Evolutionary conservation across 1,140 invertebrate genomes (phyloP).

Genomic region (Apolygus lucorum): DNA sequence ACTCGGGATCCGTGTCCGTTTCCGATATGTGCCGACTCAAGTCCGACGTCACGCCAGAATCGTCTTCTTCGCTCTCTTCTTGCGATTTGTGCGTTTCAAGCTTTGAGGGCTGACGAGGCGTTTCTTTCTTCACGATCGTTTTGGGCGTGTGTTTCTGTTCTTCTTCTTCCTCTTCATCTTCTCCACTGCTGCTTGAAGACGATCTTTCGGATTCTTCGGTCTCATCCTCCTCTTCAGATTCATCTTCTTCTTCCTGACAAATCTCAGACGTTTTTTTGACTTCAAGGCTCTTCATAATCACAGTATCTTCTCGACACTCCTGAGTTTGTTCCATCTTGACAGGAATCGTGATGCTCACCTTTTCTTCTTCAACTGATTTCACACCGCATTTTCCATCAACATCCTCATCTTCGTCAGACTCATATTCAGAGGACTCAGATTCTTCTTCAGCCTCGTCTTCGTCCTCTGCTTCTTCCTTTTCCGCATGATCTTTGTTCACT

Average conservation of each 20-base stretch:
- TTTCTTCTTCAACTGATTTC: not conserved
- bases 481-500: not conserved
- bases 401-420: slow-evolving; percentile 22
- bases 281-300: too few relatives aligned
- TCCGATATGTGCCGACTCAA: slow-evolving; percentile 59
- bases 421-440: not conserved
- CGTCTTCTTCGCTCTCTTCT: slow-evolving; percentile 54
- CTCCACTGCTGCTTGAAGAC: slow-evolving; percentile 26
- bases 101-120: slow-evolving; percentile 16
- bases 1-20: slow-evolving; percentile 54
- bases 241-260: slow-evolving; percentile 8
- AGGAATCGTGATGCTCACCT: not conserved
- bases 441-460: slow-evolving; percentile 27
- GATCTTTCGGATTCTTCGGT: slow-evolving; percentile 19
- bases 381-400: slow-evolving; percentile 16
- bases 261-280: not conserved
- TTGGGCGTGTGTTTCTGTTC: slow-evolving; percentile 29
- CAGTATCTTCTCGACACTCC: slow-evolving; percentile 14
- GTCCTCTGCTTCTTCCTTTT: slow-evolving; percentile 26
- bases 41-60: slow-evolving; percentile 62
- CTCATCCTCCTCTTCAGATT: slow-evolving; percentile 12
- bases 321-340: not conserved
- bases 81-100: slow-evolving; percentile 36
- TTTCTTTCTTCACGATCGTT: slow-evolving; percentile 29
- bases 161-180: slow-evolving; percentile 30